Evolutionary conservation across 2,113 vertebrate genomes (phyloP).

Genomic region (Lutjanus erythropterus): DNA sequence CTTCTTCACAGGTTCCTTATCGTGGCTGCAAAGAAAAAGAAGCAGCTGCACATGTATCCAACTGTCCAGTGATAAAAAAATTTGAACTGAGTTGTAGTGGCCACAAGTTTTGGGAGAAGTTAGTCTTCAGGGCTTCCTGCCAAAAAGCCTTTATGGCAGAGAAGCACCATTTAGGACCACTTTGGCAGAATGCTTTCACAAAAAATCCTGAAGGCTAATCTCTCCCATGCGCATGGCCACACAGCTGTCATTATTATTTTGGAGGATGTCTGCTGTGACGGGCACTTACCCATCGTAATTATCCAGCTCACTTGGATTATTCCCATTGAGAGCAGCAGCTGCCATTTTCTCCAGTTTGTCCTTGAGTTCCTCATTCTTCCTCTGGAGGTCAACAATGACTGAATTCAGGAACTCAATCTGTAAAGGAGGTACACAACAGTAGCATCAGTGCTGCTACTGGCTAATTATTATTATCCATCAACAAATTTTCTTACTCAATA

Average conservation of each 20-base stretch:
- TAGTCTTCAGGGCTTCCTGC: too few species aligned
- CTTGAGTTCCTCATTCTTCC: slow-evolving; percentile 91
- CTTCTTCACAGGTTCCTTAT: slow-evolving; percentile 87
- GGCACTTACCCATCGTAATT: slow-evolving; percentile 88
- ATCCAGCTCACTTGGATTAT: slow-evolving; percentile 88
- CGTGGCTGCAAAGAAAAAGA: slow-evolving; percentile 56
- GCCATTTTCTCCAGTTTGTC: slow-evolving; percentile 94
- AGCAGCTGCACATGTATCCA: neutral
- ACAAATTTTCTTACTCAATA: neutral
- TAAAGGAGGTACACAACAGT: slow-evolving; percentile 14
- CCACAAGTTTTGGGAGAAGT: too few species aligned
- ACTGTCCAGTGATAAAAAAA: neutral
- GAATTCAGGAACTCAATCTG: slow-evolving; percentile 98
- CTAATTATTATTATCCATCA: neutral
- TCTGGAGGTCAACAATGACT: slow-evolving; percentile 95
- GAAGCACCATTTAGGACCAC: too few species aligned
- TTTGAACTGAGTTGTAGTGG: neutral
- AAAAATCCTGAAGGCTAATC: too few species aligned
- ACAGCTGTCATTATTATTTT: neutral
- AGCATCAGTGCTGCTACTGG: slow-evolving; percentile 9
- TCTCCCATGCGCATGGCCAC: too few species aligned
- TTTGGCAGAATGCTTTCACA: too few species aligned
- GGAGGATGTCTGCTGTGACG: neutral
- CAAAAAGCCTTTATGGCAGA: too few species aligned
- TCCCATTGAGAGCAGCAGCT: slow-evolving; percentile 95